Percentiles rank a stretch among this genome's conserved stretches.
Evolutionary conservation across 2,888 invertebrate species (phyloP).

Genomic region (Molorchus minor): DNA sequence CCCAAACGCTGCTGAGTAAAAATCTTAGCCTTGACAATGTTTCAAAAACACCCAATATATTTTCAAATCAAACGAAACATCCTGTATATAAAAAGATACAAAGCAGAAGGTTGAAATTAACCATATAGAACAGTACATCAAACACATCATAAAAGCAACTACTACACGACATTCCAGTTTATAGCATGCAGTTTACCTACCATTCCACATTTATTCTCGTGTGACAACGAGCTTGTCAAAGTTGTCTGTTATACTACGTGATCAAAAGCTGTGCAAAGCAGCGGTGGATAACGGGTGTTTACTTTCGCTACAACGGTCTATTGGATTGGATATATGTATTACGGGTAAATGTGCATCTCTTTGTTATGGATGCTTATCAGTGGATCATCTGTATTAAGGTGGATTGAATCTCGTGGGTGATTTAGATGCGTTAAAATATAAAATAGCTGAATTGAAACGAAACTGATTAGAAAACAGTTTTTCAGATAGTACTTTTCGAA

Average conservation of each 20-base stretch:
- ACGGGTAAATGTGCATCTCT: neutral
- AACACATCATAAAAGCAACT: neutral
- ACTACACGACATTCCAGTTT: neutral
- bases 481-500: no score
- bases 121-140: neutral
- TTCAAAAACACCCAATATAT: no score
- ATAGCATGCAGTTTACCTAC: constrained; percentile 8
- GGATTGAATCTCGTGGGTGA: no score
- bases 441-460: no score
- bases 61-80: no score
- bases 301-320: neutral
- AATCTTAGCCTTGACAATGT: no score
- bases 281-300: constrained; percentile 1
- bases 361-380: neutral
- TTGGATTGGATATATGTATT: neutral
- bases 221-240: constrained; percentile 4
- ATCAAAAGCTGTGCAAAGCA: constrained; percentile 11
- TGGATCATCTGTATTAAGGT: neutral
- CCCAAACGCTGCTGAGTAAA: no score
- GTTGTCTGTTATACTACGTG: constrained; percentile 5
- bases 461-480: no score
- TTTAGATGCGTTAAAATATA: no score
- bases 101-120: no score
- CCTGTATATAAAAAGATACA: no score
- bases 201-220: constrained; percentile 4